Percentiles rank a stretch among this genome's conserved stretches.
Evolutionary conservation across 2,888 invertebrate species (phyloP).

Genomic region (Mactromeris polynyma): DNA sequence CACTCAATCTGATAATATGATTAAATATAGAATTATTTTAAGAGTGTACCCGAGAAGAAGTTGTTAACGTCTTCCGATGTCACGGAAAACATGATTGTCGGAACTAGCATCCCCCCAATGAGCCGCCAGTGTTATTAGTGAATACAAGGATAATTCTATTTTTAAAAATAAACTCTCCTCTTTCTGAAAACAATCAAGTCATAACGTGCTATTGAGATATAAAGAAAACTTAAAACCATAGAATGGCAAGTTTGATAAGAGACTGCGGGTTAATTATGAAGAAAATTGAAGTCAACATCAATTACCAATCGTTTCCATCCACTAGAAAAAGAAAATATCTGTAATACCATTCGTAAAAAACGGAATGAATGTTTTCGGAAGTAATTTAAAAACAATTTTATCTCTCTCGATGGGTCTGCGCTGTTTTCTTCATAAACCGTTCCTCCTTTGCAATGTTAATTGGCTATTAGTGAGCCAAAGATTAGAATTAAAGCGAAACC

Average conservation of each 20-base stretch:
- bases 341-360: conserved; percentile 21
- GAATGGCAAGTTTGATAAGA: conserved; percentile 3
- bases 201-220: conserved; percentile 1
- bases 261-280: neutral
- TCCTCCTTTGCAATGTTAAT: conserved; percentile 34
- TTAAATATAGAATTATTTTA: too few species aligned
- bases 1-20: too few species aligned
- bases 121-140: too few species aligned
- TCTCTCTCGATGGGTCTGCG: conserved; percentile 14
- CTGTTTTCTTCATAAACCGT: neutral
- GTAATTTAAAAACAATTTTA: conserved; percentile 27
- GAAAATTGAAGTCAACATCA: conserved; percentile 14
- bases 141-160: too few species aligned
- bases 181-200: neutral
- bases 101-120: too few species aligned
- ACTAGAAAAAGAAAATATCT: neutral
- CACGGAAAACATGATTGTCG: conserved; percentile 12
- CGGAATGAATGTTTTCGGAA: conserved; percentile 4
- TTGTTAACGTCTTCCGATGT: neutral
- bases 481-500: conserved; percentile 46
- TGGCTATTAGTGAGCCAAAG: conserved; percentile 52
- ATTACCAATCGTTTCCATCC: neutral
- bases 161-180: neutral
- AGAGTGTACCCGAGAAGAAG: neutral
- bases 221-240: neutral